A percentile compares a stretch with the other conserved stretches of the same genome.
Evolutionary conservation across 2,797 vertebrate genomes (phyloP).

Genomic region (Arrhamphus sclerolepis): DNA sequence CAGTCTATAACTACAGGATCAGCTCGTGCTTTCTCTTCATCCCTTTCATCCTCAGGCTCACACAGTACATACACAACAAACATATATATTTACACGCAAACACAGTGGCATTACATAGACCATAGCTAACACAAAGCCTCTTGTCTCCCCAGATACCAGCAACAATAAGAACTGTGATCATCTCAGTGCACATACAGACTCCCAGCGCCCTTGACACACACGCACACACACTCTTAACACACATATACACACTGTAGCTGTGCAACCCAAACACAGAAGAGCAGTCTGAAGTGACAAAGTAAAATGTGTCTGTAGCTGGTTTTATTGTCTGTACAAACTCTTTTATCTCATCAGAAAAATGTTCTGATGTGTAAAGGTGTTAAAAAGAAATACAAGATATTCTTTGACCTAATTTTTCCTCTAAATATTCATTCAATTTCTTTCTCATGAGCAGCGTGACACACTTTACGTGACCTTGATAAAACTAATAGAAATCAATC

Average conservation of each 20-base stretch:
- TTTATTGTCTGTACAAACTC: constrained; percentile 12
- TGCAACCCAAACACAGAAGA: constrained; percentile 30
- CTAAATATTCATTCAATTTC: too few relatives aligned
- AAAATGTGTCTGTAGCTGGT: constrained; percentile 1
- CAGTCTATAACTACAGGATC: constrained; percentile 75
- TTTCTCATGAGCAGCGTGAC: too few relatives aligned
- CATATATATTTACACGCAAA: constrained; percentile 30
- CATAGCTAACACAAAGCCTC: constrained; percentile 68
- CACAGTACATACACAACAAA: constrained; percentile 27
- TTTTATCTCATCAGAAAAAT: background rate
- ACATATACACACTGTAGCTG: constrained; percentile 10
- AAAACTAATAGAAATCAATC: too few relatives aligned
- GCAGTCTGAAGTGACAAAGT: constrained; percentile 28
- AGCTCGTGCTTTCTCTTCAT: constrained; percentile 63
- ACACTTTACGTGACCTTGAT: too few relatives aligned
- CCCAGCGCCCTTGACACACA: constrained; percentile 27
- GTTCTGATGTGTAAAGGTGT: background rate
- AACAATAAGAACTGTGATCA: constrained; percentile 73
- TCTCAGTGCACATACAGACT: constrained; percentile 39
- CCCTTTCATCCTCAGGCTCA: constrained; percentile 31
- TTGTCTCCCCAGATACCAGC: constrained; percentile 67
- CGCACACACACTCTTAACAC: constrained; percentile 16
- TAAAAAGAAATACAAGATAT: constrained; percentile 1
- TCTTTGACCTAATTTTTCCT: background rate
- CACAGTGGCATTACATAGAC: constrained; percentile 44